Base-by-base conservation (phyloP, 53 echinoderm and acorn worm genomes). In the Mesocentrotus franciscanus region DNA sequence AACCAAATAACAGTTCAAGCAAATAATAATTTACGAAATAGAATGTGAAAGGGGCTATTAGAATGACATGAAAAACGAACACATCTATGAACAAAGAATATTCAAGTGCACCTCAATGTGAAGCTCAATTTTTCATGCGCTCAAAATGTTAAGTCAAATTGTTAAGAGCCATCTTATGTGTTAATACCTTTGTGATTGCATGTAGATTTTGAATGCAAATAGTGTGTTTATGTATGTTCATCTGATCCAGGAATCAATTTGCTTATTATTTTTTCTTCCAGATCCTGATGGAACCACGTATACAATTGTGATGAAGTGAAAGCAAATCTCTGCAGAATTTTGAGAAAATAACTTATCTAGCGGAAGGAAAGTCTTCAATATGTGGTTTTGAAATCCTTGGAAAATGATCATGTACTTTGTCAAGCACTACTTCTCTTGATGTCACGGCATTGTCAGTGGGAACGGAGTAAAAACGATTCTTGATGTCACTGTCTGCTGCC, bases 271-370 rank as follows among this genome's bases (percentile, higher is more conserved):
- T 27, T 11, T 58, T 58, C 10, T n/a, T 58, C 16, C 39, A 94
- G 94, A 94, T 94, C 61, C 94, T 10, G 94, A 94, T 60, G 83
- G 94, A 16, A 33, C 32, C 59, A 94, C 84, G 83, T 83, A 94
- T 79, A 94, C 94, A 17, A 94, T 94, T 7, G 24, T 94, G 30
- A 94, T 94, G 94, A 94, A 94, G 22, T 94, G 83, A 94, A 36
- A 10, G 36, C 16, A 35, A 49, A 61, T 8, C 29, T 17, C 34
- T 57, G 34, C 35, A 20, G 66, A 91, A 90, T 34, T 12, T 89
- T 24, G 7, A 87, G 22, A 81, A 42, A 58, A 27, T 56, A 27
- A 87, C 87, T 58, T 29, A 4, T 58, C 27, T 20, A n/a, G 87
- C 56, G n/a, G 11, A 29, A 58, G 87, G 29, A 29, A 58, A 87